Evolutionary conservation across 2,113 vertebrate species (phyloP).

Genomic region (Corythaeola cristata): DNA sequence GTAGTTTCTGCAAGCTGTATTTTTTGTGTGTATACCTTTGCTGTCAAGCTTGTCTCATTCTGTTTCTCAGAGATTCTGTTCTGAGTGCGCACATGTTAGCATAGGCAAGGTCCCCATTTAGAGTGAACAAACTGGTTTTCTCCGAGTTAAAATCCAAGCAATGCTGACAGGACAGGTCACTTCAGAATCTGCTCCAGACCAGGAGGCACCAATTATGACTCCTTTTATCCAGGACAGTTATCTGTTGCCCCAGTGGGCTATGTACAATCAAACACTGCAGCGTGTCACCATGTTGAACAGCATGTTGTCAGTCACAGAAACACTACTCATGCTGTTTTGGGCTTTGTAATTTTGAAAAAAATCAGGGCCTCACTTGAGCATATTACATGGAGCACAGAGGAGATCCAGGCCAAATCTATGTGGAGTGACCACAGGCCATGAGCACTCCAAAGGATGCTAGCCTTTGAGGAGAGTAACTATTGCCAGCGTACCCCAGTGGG

Average conservation of each 20-base stretch:
- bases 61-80: background rate
- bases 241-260: background rate
- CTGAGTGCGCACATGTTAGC: background rate
- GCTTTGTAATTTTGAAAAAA: background rate
- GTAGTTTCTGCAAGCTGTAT: background rate
- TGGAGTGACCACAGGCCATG: background rate
- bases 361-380: background rate
- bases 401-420: background rate
- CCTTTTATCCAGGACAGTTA: background rate
- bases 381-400: background rate
- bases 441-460: too few species aligned
- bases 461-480: background rate
- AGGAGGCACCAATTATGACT: background rate
- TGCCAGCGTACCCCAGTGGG: background rate
- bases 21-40: background rate
- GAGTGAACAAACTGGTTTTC: background rate
- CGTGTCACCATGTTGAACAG: background rate
- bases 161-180: background rate
- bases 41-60: background rate
- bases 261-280: background rate
- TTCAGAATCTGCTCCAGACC: background rate
- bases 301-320: background rate
- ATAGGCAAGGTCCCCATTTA: background rate
- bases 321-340: background rate
- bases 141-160: background rate